Evolutionary conservation across 2,888 invertebrate species (phyloP), one percentile per base, ranked within the genome.

Genomic region (Blera fallax): DNA sequence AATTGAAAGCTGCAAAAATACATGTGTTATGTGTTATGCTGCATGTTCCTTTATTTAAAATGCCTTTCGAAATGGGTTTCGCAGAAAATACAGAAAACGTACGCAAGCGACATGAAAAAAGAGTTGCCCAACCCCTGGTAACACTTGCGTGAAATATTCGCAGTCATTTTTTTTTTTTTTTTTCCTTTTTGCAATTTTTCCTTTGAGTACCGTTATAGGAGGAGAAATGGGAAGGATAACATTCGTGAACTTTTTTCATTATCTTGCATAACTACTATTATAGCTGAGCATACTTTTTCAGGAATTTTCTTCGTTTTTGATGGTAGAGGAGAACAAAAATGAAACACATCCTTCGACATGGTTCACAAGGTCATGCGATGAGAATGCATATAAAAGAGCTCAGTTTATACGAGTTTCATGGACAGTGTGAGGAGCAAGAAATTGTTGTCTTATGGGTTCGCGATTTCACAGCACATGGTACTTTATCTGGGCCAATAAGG

Each of bases 1-100:
- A 82, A 72, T 77, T 65, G 72, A 72, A 77, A 76, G 48, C 69
- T 72, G 56, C 11, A 54, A 73, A 73, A 65, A 80, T 72, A 69
- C n/a, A 8, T 24, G 21, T 34, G 21, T 18, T 50, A 21, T 27
- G 27, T 3, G 24, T 21, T 24, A 18, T 34, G 50, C n/a, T 67
- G 52, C 64, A 29, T 16, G 16, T 62, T 27, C 11, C 24, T 60
- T 80, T 50, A 80, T 78, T 70, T 62, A n/a, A 69, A 81, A 76
- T 69, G 45, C 69, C 48, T 69, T 62, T 54, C 29, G 40, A 40
- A 58, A 64, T 40, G 77, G 37, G 2, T 77, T 69, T 37, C 2
- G 2, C 32, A 8, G 24, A 54, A 64, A 48, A 62, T 34, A n/a
- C 34, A 18, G 8, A 43, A n/a, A n/a, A 3, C n/a, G 21, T 37